Conservation (phyloP, 2,113 vertebrate species). For the Tragelaphus scriptus region DNA sequence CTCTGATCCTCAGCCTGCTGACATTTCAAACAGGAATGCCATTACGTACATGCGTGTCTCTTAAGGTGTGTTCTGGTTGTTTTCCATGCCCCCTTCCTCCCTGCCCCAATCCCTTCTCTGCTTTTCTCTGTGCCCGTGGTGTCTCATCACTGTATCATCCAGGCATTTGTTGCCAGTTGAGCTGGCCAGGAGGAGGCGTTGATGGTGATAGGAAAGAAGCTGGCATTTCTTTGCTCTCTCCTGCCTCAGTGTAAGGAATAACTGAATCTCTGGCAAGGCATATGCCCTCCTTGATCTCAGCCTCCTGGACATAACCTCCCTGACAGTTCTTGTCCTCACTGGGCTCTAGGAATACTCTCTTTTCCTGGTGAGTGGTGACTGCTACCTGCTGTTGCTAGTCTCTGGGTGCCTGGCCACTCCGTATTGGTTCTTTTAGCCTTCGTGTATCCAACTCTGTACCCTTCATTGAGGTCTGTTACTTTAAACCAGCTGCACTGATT, state of each 20-base stretch:
- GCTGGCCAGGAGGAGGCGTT: neutral
- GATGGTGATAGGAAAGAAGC: neutral
- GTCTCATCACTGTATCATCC: neutral
- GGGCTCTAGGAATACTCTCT: neutral
- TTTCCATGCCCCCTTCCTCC: neutral
- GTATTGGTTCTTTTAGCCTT: neutral
- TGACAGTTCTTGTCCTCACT: neutral
- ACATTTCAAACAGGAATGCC: neutral
- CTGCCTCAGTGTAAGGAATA: neutral
- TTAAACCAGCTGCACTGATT: neutral
- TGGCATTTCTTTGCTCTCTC: neutral
- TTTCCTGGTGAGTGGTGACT: neutral
- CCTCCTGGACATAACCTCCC: neutral
- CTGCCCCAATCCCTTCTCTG: neutral
- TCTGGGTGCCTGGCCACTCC: neutral
- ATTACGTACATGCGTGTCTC: neutral
- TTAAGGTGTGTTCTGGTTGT: neutral
- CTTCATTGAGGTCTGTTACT: neutral
- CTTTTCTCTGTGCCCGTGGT: neutral
- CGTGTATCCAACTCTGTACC: neutral
- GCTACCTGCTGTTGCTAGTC: no score
- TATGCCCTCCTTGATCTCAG: neutral
- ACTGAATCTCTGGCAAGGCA: neutral
- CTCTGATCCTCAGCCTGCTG: neutral
- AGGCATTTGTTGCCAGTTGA: neutral